Evolutionary conservation across 2,113 vertebrate species (phyloP).

Genomic region (Tringa solitaria): DNA sequence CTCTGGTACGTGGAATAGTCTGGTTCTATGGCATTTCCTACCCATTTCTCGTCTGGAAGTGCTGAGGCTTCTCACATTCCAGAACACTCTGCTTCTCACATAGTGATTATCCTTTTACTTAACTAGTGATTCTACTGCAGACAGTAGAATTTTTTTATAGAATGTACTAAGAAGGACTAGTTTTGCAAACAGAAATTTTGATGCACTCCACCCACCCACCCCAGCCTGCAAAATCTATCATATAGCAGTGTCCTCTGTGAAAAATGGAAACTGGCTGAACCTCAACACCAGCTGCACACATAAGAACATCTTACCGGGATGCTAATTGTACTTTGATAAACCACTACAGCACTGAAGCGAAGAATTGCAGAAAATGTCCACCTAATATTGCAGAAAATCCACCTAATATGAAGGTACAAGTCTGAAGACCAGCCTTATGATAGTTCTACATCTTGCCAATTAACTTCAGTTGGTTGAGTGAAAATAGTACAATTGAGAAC

Average conservation of each 20-base stretch:
- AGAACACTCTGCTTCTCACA: rapidly evolving
- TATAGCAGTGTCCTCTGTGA: not conserved
- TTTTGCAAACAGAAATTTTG: not conserved
- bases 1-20: not conserved
- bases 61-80: not conserved
- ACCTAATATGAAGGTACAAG: not conserved
- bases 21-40: not conserved
- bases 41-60: not conserved
- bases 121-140: not conserved
- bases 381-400: no score
- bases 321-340: not conserved
- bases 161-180: not conserved
- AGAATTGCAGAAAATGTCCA: not conserved
- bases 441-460: not conserved
- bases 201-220: no score
- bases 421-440: not conserved
- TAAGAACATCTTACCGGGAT: not conserved
- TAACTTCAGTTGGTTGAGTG: not conserved
- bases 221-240: no score
- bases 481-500: not conserved
- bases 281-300: not conserved
- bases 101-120: not conserved
- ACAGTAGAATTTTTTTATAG: no score
- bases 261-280: not conserved
- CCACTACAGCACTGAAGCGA: not conserved